Evolutionary conservation across 2,113 vertebrate genomes (phyloP).

Genomic region (Phycodurus eques): DNA sequence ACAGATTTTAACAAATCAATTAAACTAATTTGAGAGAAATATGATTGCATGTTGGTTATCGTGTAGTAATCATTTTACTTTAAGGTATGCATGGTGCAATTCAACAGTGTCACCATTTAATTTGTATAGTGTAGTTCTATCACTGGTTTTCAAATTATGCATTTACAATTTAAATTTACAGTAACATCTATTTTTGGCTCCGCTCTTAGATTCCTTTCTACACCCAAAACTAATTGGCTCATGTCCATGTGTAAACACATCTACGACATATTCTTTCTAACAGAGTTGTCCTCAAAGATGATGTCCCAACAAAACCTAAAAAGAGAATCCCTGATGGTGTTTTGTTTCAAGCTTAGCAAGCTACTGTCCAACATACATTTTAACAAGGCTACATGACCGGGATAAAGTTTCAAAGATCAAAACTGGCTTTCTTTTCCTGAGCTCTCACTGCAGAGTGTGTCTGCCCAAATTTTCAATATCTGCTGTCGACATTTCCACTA

Average conservation of each 20-base stretch:
- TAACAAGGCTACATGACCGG: slow-evolving; percentile 14
- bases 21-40: not conserved
- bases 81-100: not conserved
- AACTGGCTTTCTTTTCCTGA: not conserved
- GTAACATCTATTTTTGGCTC: not conserved
- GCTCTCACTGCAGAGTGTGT: not conserved
- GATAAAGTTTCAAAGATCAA: slow-evolving; percentile 6
- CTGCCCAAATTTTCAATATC: not conserved
- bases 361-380: not conserved
- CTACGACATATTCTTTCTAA: not conserved
- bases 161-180: not conserved
- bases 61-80: not conserved
- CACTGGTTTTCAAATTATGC: slow-evolving; percentile 20
- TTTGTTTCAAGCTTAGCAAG: slow-evolving; percentile 4
- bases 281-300: not conserved
- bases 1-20: not conserved
- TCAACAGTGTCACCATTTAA: not conserved
- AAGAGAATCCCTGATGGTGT: not conserved
- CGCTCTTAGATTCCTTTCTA: not conserved
- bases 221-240: not conserved
- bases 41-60: not conserved
- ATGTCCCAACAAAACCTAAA: not conserved
- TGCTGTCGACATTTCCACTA: not conserved
- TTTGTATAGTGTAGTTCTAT: not conserved
- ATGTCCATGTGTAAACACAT: not conserved